A percentile compares a stretch with the other conserved stretches of the same genome.
phyloP scores from a whole-genome alignment of 2,888 invertebrate species.

The Orchestes rusci region DNA sequence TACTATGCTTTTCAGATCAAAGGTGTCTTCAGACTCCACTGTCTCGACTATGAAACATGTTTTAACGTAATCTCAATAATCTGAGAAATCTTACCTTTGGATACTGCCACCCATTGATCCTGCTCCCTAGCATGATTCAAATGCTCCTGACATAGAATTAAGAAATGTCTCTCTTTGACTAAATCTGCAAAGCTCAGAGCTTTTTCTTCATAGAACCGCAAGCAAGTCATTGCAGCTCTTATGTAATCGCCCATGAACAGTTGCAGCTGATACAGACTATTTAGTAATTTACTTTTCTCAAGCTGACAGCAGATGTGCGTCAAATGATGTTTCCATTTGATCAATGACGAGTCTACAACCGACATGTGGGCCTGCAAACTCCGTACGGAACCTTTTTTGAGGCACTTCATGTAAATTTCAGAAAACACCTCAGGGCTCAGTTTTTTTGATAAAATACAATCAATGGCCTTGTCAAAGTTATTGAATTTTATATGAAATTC shows the following conservation, averaged over 20 bases:
- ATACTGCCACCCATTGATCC: conserved; percentile 49
- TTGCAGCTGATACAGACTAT: conserved; percentile 70
- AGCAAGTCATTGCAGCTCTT: conserved; percentile 73
- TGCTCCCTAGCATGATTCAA: conserved; percentile 55
- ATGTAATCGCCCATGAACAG: conserved; percentile 64
- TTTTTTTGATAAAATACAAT: conserved; percentile 61
- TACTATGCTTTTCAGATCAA: conserved; percentile 44
- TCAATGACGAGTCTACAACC: conserved; percentile 57
- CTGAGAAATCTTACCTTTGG: conserved; percentile 34
- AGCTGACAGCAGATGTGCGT: conserved; percentile 64
- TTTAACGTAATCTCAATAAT: no score
- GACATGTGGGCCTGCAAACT: conserved; percentile 58
- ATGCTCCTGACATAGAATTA: conserved; percentile 57
- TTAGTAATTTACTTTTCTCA: conserved; percentile 59
- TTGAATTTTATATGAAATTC: conserved; percentile 70
- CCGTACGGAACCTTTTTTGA: conserved; percentile 57
- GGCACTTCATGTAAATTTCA: conserved; percentile 63
- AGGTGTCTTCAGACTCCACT: conserved; percentile 28
- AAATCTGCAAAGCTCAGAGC: conserved; percentile 52
- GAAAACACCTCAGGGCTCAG: conserved; percentile 65
- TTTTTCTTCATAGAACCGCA: conserved; percentile 63
- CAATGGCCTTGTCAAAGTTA: conserved; percentile 59
- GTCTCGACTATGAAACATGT: conserved; percentile 7
- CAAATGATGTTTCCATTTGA: conserved; percentile 64
- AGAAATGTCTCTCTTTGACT: conserved; percentile 46